Conservation (phyloP, 1,140 invertebrate genomes). For the Diploscapter pachys region DNA sequence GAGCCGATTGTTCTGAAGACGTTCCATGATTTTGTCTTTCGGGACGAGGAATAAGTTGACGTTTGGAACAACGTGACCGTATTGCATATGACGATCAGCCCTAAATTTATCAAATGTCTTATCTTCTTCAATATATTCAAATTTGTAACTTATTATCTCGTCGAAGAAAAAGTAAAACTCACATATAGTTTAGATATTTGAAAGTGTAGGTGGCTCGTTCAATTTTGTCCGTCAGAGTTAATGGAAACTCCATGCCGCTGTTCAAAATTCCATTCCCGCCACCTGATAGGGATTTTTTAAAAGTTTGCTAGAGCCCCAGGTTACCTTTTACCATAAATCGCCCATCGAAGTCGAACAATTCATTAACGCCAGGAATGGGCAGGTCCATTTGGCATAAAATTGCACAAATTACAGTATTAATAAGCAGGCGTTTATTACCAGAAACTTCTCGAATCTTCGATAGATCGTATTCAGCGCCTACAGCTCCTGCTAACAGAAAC, state of each 20-base stretch:
- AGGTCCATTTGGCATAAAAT: conserved; percentile 27
- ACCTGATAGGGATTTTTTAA: conserved; percentile 4
- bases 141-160: too few relatives aligned
- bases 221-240: conserved; percentile 31
- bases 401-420: neutral
- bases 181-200: conserved; percentile 38
- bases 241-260: conserved; percentile 37
- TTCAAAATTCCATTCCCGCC: conserved; percentile 34
- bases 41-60: conserved; percentile 35
- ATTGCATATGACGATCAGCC: conserved; percentile 36
- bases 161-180: neutral
- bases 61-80: conserved; percentile 40
- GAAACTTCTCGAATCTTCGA: conserved; percentile 34
- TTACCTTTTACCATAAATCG: conserved; percentile 36
- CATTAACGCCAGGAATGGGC: conserved; percentile 37
- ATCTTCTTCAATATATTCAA: too few relatives aligned
- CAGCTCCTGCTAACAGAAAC: conserved; percentile 28
- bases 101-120: too few relatives aligned
- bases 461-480: conserved; percentile 36
- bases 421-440: neutral
- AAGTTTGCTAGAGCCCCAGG: neutral
- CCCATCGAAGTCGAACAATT: conserved; percentile 38
- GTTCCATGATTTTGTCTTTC: conserved; percentile 40
- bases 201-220: conserved; percentile 34
- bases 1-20: conserved; percentile 29